phyloP scores from a whole-genome alignment of 2,888 invertebrate species.

The Panorpa germanica region DNA sequence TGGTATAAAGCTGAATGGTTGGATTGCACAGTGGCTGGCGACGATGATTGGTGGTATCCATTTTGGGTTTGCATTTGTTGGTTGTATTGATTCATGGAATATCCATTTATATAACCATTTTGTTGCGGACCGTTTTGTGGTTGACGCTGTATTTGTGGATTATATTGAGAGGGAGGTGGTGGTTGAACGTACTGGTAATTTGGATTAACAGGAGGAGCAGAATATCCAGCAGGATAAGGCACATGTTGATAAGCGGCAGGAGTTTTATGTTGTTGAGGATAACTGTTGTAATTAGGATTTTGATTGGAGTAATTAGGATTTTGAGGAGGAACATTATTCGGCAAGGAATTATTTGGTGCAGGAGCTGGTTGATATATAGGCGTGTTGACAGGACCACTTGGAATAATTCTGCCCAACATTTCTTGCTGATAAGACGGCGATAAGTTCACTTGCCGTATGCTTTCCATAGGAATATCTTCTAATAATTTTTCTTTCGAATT shows the following conservation, averaged over 20 bases:
- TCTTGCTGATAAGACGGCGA: too few relatives aligned
- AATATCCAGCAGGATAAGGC: conserved; percentile 17
- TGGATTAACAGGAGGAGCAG: background rate
- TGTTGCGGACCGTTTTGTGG: conserved; percentile 10
- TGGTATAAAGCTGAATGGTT: conserved; percentile 11
- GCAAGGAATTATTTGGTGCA: too few relatives aligned
- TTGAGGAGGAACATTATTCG: conserved; percentile 2
- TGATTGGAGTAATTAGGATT: conserved; percentile 3
- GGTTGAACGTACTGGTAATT: conserved; percentile 16
- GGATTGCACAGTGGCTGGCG: conserved; percentile 14
- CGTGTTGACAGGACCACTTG: too few relatives aligned
- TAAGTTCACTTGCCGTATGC: too few relatives aligned
- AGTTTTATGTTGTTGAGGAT: conserved; percentile 6
- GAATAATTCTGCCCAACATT: too few relatives aligned
- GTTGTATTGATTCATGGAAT: conserved; percentile 14
- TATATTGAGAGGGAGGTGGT: conserved; percentile 15
- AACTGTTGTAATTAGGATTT: conserved; percentile 6
- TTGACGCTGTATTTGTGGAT: conserved; percentile 11
- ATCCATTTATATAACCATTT: conserved; percentile 15
- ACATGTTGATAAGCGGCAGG: conserved; percentile 29
- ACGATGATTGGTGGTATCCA: conserved; percentile 15
- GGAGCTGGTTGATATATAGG: too few relatives aligned
- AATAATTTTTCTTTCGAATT: conserved; percentile 33
- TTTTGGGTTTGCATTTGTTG: conserved; percentile 16
- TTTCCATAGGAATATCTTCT: too few relatives aligned